Percentiles rank a stretch among this genome's conserved stretches.
Evolutionary conservation across 2,113 vertebrate genomes (phyloP).

Genomic region (Ahaetulla prasina): DNA sequence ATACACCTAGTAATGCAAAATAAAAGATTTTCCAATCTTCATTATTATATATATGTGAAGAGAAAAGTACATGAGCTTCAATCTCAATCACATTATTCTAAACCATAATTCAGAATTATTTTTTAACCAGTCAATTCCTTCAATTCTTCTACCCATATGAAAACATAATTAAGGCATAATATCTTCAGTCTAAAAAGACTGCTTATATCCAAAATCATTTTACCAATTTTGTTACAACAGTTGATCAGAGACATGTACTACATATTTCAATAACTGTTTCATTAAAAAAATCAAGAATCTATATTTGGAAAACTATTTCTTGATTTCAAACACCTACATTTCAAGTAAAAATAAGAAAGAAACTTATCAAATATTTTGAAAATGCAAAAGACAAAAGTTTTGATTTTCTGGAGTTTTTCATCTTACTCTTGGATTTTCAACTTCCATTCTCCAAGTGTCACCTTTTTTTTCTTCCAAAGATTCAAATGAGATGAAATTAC

Average conservation of each 20-base stretch:
- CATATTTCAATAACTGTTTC: neutral
- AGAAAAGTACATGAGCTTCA: neutral
- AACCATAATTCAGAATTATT: neutral
- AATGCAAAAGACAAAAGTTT: neutral
- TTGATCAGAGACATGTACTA: neutral
- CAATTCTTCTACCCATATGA: neutral
- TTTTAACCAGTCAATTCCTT: neutral
- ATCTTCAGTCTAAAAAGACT: neutral
- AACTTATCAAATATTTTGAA: neutral
- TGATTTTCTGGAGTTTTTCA: slow-evolving; percentile 7
- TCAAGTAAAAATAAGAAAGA: neutral
- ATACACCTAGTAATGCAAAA: neutral
- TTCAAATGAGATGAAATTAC: slow-evolving; percentile 5
- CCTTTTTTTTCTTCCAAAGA: neutral
- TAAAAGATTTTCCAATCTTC: neutral
- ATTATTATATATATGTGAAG: neutral
- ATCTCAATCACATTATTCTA: neutral
- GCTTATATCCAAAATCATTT: neutral
- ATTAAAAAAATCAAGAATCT: neutral
- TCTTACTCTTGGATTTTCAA: slow-evolving; percentile 16
- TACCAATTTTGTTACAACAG: neutral
- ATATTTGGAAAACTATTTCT: neutral
- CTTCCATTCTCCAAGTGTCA: neutral
- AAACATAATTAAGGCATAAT: neutral
- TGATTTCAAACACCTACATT: neutral